A percentile compares a stretch with the other conserved stretches of the same genome.
phyloP scores from a whole-genome alignment of 2,113 vertebrate species.

The Speoplatyrhinus poulsoni region DNA sequence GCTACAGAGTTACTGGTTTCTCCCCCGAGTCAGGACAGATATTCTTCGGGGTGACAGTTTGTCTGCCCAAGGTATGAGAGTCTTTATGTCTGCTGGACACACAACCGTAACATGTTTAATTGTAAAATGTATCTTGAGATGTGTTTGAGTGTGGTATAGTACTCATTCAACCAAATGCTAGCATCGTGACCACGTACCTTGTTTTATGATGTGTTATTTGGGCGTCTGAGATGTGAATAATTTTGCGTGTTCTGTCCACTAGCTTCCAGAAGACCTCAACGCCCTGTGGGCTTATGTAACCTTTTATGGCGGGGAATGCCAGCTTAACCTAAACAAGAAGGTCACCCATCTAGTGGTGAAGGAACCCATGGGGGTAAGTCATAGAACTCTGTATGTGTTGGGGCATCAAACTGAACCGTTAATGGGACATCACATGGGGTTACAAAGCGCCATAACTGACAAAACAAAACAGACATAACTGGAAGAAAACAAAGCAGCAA shows the following conservation, averaged over 20 bases:
- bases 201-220: neutral
- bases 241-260: neutral
- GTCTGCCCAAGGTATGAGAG: conserved; percentile 86
- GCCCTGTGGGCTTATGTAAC: conserved; percentile 94
- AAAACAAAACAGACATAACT: too few species aligned
- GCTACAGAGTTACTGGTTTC: conserved; percentile 90
- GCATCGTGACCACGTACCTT: too few species aligned
- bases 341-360: conserved; percentile 94
- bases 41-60: conserved; percentile 93
- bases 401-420: too few species aligned
- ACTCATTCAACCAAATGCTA: too few species aligned
- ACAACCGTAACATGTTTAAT: too few species aligned
- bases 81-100: neutral
- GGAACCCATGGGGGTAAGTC: conserved; percentile 93
- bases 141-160: too few species aligned
- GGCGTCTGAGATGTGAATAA: neutral
- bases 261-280: conserved; percentile 92
- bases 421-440: too few species aligned
- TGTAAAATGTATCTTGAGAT: too few species aligned
- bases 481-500: too few species aligned
- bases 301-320: conserved; percentile 93
- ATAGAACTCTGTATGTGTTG: too few species aligned
- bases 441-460: too few species aligned
- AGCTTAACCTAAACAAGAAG: conserved; percentile 91
- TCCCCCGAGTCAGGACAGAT: conserved; percentile 94